These are phyloP conservation scores for Cryptosula pallasiana DNA, from an alignment of 2,888 invertebrate species.

Conservation along the genomic window DNA sequence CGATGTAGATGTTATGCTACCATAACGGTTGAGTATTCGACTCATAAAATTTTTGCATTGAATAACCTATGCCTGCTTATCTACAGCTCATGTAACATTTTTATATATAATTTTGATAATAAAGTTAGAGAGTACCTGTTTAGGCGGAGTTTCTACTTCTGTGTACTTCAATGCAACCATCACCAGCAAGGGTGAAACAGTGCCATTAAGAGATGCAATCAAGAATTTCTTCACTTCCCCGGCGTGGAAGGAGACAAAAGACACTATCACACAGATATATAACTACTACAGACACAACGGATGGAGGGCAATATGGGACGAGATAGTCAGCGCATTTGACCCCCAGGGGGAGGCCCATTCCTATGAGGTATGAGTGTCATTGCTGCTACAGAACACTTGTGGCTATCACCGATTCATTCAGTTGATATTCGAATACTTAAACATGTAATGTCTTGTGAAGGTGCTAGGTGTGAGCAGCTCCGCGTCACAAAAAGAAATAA, in stretches of 20 bases:
- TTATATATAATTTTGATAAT: too few relatives aligned
- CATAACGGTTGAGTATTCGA: too few relatives aligned
- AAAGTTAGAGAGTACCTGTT: not conserved
- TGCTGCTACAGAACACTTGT: too few relatives aligned
- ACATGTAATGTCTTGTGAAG: too few relatives aligned
- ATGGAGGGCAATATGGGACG: constrained; percentile 80
- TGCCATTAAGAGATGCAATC: constrained; percentile 80
- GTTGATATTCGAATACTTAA: too few relatives aligned
- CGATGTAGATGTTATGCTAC: too few relatives aligned
- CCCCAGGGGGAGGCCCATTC: constrained; percentile 86
- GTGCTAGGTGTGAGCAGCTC: constrained; percentile 1
- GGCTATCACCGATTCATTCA: too few relatives aligned
- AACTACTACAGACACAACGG: constrained; percentile 77
- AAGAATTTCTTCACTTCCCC: constrained; percentile 74
- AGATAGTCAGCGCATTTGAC: constrained; percentile 78
- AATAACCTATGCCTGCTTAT: too few relatives aligned
- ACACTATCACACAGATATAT: constrained; percentile 66
- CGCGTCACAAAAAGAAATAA: not conserved
- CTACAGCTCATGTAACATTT: too few relatives aligned
- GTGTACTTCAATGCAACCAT: constrained; percentile 68
- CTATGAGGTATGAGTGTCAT: constrained; percentile 39
- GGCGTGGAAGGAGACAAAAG: constrained; percentile 70
- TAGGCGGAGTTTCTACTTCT: constrained; percentile 57
- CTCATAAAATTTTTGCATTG: too few relatives aligned
- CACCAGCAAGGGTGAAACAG: constrained; percentile 69